Percentiles rank a stretch among this genome's conserved stretches.
These are phyloP conservation scores for Danio albolineatus DNA, from an alignment of 2,797 vertebrate genomes.

Conservation along the genomic window DNA sequence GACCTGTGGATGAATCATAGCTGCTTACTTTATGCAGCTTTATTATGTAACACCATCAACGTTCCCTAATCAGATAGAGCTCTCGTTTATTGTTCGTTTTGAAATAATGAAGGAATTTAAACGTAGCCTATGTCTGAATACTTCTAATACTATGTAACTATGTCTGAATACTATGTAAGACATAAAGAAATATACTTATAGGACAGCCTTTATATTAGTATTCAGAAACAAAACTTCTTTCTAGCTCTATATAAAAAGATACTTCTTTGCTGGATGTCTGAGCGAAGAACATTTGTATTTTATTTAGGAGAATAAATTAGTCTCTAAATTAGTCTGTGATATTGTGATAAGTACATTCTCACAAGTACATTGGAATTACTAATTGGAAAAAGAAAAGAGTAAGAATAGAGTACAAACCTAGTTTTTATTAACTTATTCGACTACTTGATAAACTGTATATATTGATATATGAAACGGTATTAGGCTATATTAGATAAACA, in stretches of 20 bases:
- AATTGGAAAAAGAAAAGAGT: too few relatives aligned
- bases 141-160: too few relatives aligned
- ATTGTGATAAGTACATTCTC: too few relatives aligned
- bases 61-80: slow-evolving; percentile 20
- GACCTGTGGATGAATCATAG: slow-evolving; percentile 48
- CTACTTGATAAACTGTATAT: too few relatives aligned
- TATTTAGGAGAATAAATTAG: not conserved
- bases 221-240: not conserved
- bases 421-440: not conserved
- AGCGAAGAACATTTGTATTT: not conserved
- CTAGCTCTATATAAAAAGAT: not conserved
- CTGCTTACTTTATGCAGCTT: slow-evolving; percentile 27
- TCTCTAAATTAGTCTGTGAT: too few relatives aligned
- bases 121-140: too few relatives aligned
- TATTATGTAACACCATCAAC: slow-evolving; percentile 39
- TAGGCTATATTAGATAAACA: not conserved
- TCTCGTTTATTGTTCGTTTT: not conserved
- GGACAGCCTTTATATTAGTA: not conserved
- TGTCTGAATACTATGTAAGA: too few relatives aligned
- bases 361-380: not conserved
- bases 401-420: not conserved
- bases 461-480: not conserved
- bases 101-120: not conserved
- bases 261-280: not conserved
- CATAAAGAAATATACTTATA: not conserved